Evolutionary conservation across 2,113 vertebrate species (phyloP), one percentile per base, ranked within the genome.

Genomic region (Microcebus ravelobensis): DNA sequence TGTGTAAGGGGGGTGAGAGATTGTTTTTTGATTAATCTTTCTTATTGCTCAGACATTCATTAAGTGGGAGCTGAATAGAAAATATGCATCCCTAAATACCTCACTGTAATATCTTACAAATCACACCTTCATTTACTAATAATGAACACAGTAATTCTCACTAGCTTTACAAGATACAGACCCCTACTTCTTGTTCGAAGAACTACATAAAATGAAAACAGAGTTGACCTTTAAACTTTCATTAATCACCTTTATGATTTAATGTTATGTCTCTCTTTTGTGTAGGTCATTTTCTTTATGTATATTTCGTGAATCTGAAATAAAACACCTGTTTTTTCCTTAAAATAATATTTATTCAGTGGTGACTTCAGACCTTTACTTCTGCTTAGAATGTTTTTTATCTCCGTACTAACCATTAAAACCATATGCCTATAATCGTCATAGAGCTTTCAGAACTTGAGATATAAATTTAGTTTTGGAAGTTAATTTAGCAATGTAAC

Each of bases 121-220:
- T 89, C 18, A 89, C 36, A 89, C 5, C 25, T 80, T 87, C 23
- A 15, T 87, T 27, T 70, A 59, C 4, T n/a, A 23, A 29, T 61
- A 39, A 77, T 14, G 14, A 50, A 45, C 29, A 90, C 50, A 50
- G 67, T 77, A 79, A 81, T 21, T 29, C 31, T 96, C 57, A 77
- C 42, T 45, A 68, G 9, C n/a, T 91, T 55, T 83, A 34, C 65
- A 89, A 92, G 34, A 86, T 48, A 82, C 3, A 91, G 36, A 91
- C 1, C n/a, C 9, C 17, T 2, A 23, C 1, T 63, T 94, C 74
- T 90, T 65, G 13, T 86, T 70, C 79, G 36, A 92, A 86, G 27
- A 17, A 91, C 8, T 68, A 59, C 52, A 81, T 85, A 65, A 80
- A 85, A 94, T 89, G 59, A 88, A 95, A 94, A 82, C 15, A 90